Evolutionary conservation across 2,888 invertebrate genomes (phyloP), one percentile per base, ranked within the genome.

Genomic region (Eurois occulta): DNA sequence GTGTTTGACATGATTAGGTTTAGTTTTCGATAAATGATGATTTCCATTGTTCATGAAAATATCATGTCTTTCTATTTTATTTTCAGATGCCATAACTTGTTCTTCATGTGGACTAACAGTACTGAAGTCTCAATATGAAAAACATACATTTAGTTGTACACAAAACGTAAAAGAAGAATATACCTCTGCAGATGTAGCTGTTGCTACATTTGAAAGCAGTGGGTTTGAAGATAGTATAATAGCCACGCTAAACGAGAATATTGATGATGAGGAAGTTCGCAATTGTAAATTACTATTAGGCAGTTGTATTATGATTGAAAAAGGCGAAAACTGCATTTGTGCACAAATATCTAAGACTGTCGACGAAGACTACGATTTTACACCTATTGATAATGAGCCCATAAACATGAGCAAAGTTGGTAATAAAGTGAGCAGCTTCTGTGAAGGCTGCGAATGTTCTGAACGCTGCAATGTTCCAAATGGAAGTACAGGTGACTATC

Each of bases 251-350:
- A 81, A 64, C 11, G 65, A 48, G 28, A 71, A 67, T 28, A 58
- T 60, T 10, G 58, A 48, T 67, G 81, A 84, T 55, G 87, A 81
- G 65, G 88, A 90, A 72, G 64, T 88, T 7, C 89, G 77, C 46
- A 90, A 87, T 75, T 95, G 95, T 80, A 92, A 93, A 87, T 79
- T 90, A 71, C 90, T 90, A 72, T 78, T 94, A 82, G 94, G 94
- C 1, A 86, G 88, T 46, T 95, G 95, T 84, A 91, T 94, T 43
- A 90, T 92, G 77, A 89, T 84, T 13, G 90, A 87, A 3, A 89
- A 90, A 75, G 82, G 87, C 1, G 87, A 89, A 43, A 86, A 76
- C 48, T 94, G 95, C 80, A 83, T 95, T 35, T 94, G 95, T 88
- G 90, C 88, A 68, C 92, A 95, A 90, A 94, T 93, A 78, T 69